Conservation (phyloP, 2,113 vertebrate genomes). For the Pristiophorus japonicus region DNA sequence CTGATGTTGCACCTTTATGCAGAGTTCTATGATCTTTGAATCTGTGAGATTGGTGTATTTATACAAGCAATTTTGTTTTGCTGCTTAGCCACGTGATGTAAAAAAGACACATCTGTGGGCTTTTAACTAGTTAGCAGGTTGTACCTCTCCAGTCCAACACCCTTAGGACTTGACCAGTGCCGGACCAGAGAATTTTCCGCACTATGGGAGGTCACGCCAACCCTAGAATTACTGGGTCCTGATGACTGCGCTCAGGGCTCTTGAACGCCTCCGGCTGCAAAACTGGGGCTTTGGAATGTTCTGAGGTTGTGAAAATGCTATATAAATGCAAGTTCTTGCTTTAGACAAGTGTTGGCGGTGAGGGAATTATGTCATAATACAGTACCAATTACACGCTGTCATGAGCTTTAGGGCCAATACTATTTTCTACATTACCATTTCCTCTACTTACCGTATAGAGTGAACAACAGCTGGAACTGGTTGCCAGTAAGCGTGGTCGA, state of each 20-base stretch:
- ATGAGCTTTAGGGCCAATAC: not conserved
- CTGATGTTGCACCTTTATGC: not conserved
- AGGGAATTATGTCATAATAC: not conserved
- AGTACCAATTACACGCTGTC: not conserved
- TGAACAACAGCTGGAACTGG: not conserved
- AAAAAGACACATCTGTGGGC: not conserved
- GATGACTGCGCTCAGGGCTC: no score
- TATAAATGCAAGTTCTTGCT: not conserved
- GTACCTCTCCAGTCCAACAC: no score
- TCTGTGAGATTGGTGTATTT: not conserved
- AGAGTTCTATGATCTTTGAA: not conserved
- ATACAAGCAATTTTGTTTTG: not conserved
- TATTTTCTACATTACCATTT: not conserved
- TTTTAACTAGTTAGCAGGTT: no score
- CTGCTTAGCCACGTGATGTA: not conserved
- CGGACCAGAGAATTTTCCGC: no score
- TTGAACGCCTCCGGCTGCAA: no score
- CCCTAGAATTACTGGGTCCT: no score
- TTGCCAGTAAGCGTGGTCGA: not conserved
- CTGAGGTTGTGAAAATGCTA: no score
- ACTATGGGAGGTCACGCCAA: no score
- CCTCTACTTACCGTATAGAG: not conserved
- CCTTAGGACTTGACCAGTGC: no score
- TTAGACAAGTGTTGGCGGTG: not conserved
- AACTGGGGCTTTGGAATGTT: no score